These are phyloP conservation scores for Pilophorus perplexus DNA, from an alignment of 2,888 invertebrate species.

Conservation along the genomic window DNA sequence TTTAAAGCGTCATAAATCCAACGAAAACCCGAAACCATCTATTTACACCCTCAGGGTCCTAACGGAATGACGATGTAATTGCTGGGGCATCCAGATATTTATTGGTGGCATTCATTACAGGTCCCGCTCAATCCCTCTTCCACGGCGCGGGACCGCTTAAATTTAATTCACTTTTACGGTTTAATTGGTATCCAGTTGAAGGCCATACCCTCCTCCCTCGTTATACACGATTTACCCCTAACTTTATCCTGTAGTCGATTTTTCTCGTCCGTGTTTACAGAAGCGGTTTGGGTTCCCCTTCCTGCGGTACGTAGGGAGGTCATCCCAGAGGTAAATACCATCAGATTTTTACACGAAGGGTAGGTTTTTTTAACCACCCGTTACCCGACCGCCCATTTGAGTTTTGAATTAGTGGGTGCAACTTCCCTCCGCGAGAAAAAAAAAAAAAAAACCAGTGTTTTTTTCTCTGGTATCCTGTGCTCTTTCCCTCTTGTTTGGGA, in stretches of 20 bases:
- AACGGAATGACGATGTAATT: conserved; percentile 41
- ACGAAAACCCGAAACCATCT: conserved; percentile 33
- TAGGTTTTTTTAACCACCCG: conserved; percentile 8
- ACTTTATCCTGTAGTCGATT: not conserved
- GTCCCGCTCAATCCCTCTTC: not conserved
- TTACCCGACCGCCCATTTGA: conserved; percentile 31
- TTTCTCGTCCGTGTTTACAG: conserved; percentile 4
- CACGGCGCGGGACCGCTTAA: not conserved
- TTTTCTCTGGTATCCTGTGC: conserved; percentile 3
- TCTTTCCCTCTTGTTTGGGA: not conserved
- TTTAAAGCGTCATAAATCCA: conserved; percentile 40
- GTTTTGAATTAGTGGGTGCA: conserved; percentile 39
- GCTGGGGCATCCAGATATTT: conserved; percentile 40
- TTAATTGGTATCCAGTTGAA: conserved; percentile 24
- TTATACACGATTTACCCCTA: not conserved
- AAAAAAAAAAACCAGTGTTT: too few relatives aligned
- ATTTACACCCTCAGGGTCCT: conserved; percentile 23
- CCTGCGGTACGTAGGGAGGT: not conserved
- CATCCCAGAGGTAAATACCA: conserved; percentile 38
- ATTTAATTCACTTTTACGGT: conserved; percentile 35
- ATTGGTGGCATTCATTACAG: conserved; percentile 39
- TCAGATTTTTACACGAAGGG: conserved; percentile 20
- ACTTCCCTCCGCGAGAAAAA: too few relatives aligned
- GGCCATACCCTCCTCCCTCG: not conserved
- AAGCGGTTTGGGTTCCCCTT: not conserved